phyloP scores from a whole-genome alignment of 2,797 vertebrate species.

The Pelodytes ibericus region DNA sequence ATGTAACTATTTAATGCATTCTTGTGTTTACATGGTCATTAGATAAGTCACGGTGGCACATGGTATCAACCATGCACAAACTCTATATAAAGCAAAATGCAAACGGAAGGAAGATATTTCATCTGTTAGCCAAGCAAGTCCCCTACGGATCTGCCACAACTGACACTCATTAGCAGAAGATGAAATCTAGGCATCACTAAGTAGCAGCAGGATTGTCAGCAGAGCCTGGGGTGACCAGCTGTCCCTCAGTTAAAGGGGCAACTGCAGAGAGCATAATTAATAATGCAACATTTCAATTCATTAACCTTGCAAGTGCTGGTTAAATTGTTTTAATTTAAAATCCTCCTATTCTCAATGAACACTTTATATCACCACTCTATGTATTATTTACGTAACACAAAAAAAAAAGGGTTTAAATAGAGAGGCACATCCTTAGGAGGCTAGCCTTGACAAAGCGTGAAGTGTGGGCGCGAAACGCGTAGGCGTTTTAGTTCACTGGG shows the following conservation, averaged over 20 bases:
- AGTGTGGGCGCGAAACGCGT: too few relatives aligned
- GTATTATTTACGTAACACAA: too few relatives aligned
- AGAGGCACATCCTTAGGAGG: too few relatives aligned
- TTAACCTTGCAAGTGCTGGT: background rate
- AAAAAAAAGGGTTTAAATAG: too few relatives aligned
- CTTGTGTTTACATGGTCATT: background rate
- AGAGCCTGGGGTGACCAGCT: constrained; percentile 17
- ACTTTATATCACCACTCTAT: too few relatives aligned
- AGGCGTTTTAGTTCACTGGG: too few relatives aligned
- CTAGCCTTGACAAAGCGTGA: too few relatives aligned
- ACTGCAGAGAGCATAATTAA: constrained; percentile 16
- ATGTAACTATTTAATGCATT: background rate
- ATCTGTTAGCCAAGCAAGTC: constrained; percentile 11
- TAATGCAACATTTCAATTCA: background rate
- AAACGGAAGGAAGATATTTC: constrained; percentile 1
- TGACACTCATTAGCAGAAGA: constrained; percentile 15
- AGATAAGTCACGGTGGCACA: background rate
- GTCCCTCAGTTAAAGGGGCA: constrained; percentile 13
- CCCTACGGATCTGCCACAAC: constrained; percentile 7
- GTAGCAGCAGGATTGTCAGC: constrained; percentile 6
- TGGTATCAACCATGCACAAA: background rate
- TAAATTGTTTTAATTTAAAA: background rate
- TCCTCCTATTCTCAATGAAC: too few relatives aligned
- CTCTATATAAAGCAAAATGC: background rate
- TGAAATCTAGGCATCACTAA: constrained; percentile 21